phyloP scores from a whole-genome alignment of 2,888 invertebrate species.

The Suillia variegata region DNA sequence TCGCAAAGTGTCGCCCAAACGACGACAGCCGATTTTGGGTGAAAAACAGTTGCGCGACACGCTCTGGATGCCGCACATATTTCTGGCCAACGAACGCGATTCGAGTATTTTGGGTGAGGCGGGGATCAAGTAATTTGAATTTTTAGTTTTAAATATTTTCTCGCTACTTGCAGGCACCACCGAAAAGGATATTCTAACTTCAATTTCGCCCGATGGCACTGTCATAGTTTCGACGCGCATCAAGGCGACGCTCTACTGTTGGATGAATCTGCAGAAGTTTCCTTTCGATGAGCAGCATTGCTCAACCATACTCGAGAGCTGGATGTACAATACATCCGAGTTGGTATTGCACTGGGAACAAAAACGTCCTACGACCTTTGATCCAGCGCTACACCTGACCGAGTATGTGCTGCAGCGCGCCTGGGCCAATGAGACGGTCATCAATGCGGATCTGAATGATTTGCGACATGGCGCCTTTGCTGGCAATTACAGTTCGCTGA shows the following conservation, averaged over 20 bases:
- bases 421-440: slow-evolving; percentile 74
- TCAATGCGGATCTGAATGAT: slow-evolving; percentile 71
- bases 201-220: slow-evolving; percentile 79
- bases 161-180: slow-evolving; percentile 67
- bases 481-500: slow-evolving; percentile 81
- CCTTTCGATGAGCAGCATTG: slow-evolving; percentile 87
- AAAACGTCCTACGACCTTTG: slow-evolving; percentile 74
- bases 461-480: slow-evolving; percentile 76
- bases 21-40: slow-evolving; percentile 71
- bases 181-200: slow-evolving; percentile 78
- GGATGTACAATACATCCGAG: slow-evolving; percentile 82
- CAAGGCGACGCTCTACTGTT: slow-evolving; percentile 82
- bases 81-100: slow-evolving; percentile 77
- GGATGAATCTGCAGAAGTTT: slow-evolving; percentile 85
- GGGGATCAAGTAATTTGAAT: too few relatives aligned
- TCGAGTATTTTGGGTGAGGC: slow-evolving; percentile 70
- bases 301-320: slow-evolving; percentile 79
- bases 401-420: slow-evolving; percentile 76
- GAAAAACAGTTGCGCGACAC: slow-evolving; percentile 72
- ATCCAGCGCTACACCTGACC: slow-evolving; percentile 77
- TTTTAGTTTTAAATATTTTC: neutral
- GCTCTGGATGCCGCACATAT: slow-evolving; percentile 84
- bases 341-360: slow-evolving; percentile 78
- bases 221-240: slow-evolving; percentile 79
- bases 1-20: slow-evolving; percentile 70